These are phyloP conservation scores for Cheilinus undulatus DNA, from an alignment of 2,113 vertebrate species.

Conservation along the genomic window DNA sequence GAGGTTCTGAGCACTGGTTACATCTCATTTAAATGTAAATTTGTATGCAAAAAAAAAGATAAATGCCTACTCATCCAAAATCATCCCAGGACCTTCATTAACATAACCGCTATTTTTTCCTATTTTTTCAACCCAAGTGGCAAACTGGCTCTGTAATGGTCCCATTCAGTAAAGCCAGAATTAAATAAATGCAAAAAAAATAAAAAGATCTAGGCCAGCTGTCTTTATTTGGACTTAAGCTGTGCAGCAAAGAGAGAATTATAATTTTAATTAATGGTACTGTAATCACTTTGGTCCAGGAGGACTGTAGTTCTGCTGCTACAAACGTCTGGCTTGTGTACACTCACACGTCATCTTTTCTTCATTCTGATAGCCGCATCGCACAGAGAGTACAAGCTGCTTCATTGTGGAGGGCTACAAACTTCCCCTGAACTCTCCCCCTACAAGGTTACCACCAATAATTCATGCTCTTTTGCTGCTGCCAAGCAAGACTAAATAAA, in stretches of 20 bases:
- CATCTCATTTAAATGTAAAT: conserved; percentile 33
- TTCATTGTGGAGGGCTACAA: neutral
- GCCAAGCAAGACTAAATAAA: conserved; percentile 10
- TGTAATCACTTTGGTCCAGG: conserved; percentile 17
- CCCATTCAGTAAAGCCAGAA: conserved; percentile 12
- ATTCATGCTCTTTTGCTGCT: neutral
- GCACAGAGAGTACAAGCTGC: neutral
- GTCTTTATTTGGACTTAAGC: neutral
- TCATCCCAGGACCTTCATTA: neutral
- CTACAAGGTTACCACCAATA: conserved; percentile 11
- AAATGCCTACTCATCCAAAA: conserved; percentile 8
- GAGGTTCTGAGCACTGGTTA: neutral
- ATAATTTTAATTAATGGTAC: conserved; percentile 15
- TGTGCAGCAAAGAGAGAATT: conserved; percentile 1
- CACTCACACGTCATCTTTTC: conserved; percentile 13
- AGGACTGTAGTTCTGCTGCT: conserved; percentile 8
- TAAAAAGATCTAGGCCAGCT: neutral
- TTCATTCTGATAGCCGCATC: neutral
- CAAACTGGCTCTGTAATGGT: neutral
- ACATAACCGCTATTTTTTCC: neutral
- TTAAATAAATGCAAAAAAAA: no score
- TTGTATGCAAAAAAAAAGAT: neutral
- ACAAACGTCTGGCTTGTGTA: conserved; percentile 10
- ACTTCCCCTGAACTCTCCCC: neutral
- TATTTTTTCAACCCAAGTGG: conserved; percentile 8